phyloP scores from a whole-genome alignment of 2,797 vertebrate species.

The Macropus fuliginosus region DNA sequence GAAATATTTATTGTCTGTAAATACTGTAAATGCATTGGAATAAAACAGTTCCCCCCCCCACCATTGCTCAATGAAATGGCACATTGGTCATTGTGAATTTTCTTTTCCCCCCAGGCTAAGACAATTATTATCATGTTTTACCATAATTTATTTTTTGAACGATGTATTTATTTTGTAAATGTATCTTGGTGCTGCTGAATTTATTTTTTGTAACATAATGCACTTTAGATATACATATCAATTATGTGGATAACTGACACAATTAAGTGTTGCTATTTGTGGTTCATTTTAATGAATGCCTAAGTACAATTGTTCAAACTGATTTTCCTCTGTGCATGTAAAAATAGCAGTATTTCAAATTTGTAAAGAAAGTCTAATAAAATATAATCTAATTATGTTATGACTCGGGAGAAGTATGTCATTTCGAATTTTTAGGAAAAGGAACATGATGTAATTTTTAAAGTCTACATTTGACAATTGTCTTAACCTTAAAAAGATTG shows the following conservation, averaged over 20 bases:
- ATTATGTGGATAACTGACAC: slow-evolving; percentile 89
- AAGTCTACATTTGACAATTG: slow-evolving; percentile 74
- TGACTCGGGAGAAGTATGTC: slow-evolving; percentile 75
- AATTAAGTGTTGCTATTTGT: slow-evolving; percentile 87
- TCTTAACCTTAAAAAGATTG: slow-evolving; percentile 79
- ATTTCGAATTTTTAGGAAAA: slow-evolving; percentile 77
- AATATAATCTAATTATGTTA: slow-evolving; percentile 86
- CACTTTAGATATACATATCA: slow-evolving; percentile 96
- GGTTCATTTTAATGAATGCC: slow-evolving; percentile 90
- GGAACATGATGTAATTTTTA: slow-evolving; percentile 56
- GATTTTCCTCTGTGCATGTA: slow-evolving; percentile 86
- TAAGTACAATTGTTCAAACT: slow-evolving; percentile 82
- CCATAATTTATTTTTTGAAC: slow-evolving; percentile 97
- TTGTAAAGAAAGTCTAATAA: slow-evolving; percentile 90
- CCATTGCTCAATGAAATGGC: slow-evolving; percentile 85
- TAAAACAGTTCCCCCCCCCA: slow-evolving; percentile 80
- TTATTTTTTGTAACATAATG: slow-evolving; percentile 97
- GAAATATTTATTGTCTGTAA: slow-evolving; percentile 99
- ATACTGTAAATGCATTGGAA: slow-evolving; percentile 93
- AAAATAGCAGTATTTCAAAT: slow-evolving; percentile 87
- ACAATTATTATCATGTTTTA: slow-evolving; percentile 90
- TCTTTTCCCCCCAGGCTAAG: slow-evolving; percentile 83
- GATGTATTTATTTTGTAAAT: slow-evolving; percentile 99
- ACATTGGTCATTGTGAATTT: slow-evolving; percentile 87
- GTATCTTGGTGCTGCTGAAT: slow-evolving; percentile 97